Evolutionary conservation across 2,888 invertebrate genomes (phyloP), one percentile per base, ranked within the genome.

Genomic region (Nowickia ferox): DNA sequence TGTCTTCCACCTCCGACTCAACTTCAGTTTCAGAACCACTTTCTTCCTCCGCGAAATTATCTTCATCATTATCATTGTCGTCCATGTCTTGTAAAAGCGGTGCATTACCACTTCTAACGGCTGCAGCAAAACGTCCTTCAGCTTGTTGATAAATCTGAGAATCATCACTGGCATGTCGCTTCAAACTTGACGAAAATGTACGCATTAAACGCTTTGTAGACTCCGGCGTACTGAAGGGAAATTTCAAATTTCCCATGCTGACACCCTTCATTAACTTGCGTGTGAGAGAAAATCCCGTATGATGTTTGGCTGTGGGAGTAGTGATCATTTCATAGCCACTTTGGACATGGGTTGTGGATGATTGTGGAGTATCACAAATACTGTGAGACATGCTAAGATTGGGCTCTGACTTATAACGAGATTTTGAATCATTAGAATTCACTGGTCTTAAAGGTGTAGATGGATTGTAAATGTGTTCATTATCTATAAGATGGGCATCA

Each of bases 181-280:
- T 90, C 0, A 91, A 78, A 0, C 90, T 88, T 3, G 91, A 89
- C 0, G 90, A 90, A 0, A 91, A 90, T 15, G 90, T 90, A 22
- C 90, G 90, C 57, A 89, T 90, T 69, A 91, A 84, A 8, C 89
- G 89, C 51, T 89, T 91, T 5, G 89, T 91, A 19, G 90, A 89
- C 57, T 91, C 91, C 9, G 92, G 90, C 6, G 90, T 90, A 77
- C 89, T 89, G 86, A 92, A 91, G 6, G 92, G 90, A 84, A 91
- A 90, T 30, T 90, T 90, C 19, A 93, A 88, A 86, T 93, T 93
- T 5, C 91, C 91, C 92, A 93, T 92, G 87, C 93, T 93, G 3
- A 92, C 92, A 13, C 93, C 93, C 79, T 92, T 93, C 85, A 92
- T 91, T 44, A 93, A 87, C 74, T 91, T 92, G 9, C 90, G 89